A percentile compares a stretch with the other conserved stretches of the same genome.
Conservation (phyloP, 1,140 invertebrate species). For the Vanessa tameamea region DNA sequence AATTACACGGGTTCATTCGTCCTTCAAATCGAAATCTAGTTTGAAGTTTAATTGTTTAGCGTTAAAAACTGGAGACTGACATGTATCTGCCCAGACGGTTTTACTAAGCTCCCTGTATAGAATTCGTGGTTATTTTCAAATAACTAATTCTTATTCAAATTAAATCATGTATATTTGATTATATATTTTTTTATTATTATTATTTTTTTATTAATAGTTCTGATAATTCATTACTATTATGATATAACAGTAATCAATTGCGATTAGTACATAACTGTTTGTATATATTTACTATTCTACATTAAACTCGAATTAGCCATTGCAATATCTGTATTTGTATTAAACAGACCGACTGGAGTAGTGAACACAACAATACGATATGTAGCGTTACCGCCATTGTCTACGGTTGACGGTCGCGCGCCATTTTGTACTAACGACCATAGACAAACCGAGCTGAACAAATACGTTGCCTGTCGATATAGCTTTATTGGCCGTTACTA, state of each 20-base stretch:
- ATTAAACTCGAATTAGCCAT: constrained; percentile 18
- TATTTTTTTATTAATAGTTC: too few species aligned
- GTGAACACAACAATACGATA: constrained; percentile 13
- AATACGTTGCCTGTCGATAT: neutral
- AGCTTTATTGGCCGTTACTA: constrained; percentile 3
- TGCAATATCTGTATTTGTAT: constrained; percentile 18
- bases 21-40: too few species aligned
- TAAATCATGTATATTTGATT: too few species aligned
- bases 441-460: constrained; percentile 22
- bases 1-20: too few species aligned
- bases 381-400: constrained; percentile 2
- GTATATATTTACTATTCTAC: neutral
- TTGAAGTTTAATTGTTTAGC: too few species aligned
- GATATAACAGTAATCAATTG: neutral
- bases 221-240: too few species aligned
- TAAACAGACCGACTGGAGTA: neutral
- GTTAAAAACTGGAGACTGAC: too few species aligned
- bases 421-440: constrained; percentile 31
- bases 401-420: constrained; percentile 20
- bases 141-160: too few species aligned
- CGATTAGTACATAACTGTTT: neutral
- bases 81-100: too few species aligned
- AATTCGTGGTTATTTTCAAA: too few species aligned
- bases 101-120: too few species aligned
- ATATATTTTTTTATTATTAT: too few species aligned